Conservation (phyloP, 2,113 vertebrate species). For the Lanius ludovicianus region DNA sequence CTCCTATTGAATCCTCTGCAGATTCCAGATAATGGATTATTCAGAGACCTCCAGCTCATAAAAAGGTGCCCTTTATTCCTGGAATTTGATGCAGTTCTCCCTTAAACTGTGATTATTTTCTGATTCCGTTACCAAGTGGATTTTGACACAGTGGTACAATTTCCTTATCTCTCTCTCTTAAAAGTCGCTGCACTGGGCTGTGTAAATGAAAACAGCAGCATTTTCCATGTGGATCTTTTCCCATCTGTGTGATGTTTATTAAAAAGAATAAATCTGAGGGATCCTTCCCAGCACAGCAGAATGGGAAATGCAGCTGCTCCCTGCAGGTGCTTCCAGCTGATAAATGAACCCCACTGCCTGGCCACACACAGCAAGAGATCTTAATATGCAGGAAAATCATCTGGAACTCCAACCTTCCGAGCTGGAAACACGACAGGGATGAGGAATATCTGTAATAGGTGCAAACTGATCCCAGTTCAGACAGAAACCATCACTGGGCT, state of each 20-base stretch:
- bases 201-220: neutral
- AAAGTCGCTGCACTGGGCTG: neutral
- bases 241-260: neutral
- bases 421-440: neutral
- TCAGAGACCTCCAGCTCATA: conserved; percentile 45
- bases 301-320: neutral
- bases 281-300: neutral
- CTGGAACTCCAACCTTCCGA: neutral
- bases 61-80: conserved; percentile 34
- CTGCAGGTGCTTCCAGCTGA: conserved; percentile 21
- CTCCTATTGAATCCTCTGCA: conserved; percentile 42
- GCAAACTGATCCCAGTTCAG: neutral
- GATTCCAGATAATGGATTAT: conserved; percentile 65
- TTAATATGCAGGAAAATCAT: neutral
- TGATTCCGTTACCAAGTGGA: neutral
- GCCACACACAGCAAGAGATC: neutral
- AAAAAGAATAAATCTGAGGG: neutral
- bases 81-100: conserved; percentile 31
- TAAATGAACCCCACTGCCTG: neutral
- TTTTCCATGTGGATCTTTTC: neutral
- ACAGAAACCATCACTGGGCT: neutral
- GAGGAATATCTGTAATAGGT: neutral
- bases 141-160: conserved; percentile 18
- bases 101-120: conserved; percentile 49
- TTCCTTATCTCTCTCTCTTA: conserved; percentile 22